Evolutionary conservation across 2,797 vertebrate genomes (phyloP), one percentile per base, ranked within the genome.

Genomic region (Petrocephalus schoutedeni): DNA sequence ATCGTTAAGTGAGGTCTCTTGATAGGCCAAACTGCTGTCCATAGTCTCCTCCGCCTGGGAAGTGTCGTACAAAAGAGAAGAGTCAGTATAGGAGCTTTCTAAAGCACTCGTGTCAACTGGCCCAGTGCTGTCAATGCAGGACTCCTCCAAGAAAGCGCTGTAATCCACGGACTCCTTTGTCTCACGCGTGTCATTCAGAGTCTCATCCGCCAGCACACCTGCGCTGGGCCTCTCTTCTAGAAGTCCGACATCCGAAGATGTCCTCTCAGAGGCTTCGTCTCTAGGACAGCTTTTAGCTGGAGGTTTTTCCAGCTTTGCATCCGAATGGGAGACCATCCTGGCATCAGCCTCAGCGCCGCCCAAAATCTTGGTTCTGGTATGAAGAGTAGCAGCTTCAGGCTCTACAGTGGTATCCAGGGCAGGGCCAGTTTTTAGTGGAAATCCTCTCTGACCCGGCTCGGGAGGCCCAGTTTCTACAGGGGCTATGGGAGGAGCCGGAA

Each of bases 1-100:
- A 89, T 87, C 88, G 88, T 93, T 88, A 19, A 90, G 49, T 57
- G 94, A 94, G 67, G 54, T 53, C n/a, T 92, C 92, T 32, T 92
- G 87, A 57, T 89, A 89, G 71, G 90, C 88, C n/a, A 91, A 89
- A 64, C 88, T 90, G 86, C 92, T 90, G 86, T 91, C 92, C 84
- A 90, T 82, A 21, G 91, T 94, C 64, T 92, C 91, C 45, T 85
- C 90, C 67, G 89, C 90, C 85, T 71, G 90, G 85, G 91, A 87
- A 21, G 45, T 51, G 58, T 91, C 89, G 54, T 87, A 87, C 80
- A 61, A 80, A 80, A 21, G 74, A 58, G 89, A 91, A 5, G 61
- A 51, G 21, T 89, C 87, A 64, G 87, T 90, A 21, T n/a, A 49
- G 14, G 88, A 86, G 1, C 92, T 90, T 54, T 93, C 91, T n/a